Base-by-base conservation (phyloP, 2,797 vertebrate species). In the Mormyrops attenuatus region DNA sequence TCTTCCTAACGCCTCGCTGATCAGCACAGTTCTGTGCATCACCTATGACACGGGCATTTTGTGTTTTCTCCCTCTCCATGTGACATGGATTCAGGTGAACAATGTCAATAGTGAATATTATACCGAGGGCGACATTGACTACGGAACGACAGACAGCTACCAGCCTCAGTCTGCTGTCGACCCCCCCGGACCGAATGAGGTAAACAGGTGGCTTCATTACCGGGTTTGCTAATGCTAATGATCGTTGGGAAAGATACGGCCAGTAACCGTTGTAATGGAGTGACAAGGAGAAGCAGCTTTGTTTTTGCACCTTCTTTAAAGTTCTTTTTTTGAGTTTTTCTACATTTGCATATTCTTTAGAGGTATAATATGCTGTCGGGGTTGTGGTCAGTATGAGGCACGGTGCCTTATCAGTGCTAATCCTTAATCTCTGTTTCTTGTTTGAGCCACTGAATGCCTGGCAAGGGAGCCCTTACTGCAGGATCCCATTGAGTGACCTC, bases 31-130 rank as follows among this genome's bases (percentile, higher is more conserved):
- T 80, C 73, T 80, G 0, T 47, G 44, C 38, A n/a, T 44, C 38
- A 44, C 38, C 20, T 3, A 30, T 30, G 38, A 41, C 34, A 34
- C 26, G 2, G 1, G 15, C 69, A 41, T 20, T 77, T 38, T 80
- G 73, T n/a, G n/a, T 44, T 85, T 94, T 93, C 95, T 94, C 93
- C 95, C 93, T 95, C 95, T 93, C 94, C 93, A 93, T 94, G 94
- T 95, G 92, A 94, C 92, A 66, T 90, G 89, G 89, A 91, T 88
- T 94, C 95, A 99, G 98, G 96, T 95, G 94, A 99, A 98, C 90
- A 92, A 96, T 95, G 94, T 99, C 94, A 97, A 98, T 93, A 96
- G 97, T 94, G 97, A 97, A 92, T 98, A 97, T 94, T 97, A 94
- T 95, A 96, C 96, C 95, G 95, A 95, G 92, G 93, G 80, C 95